Conservation (phyloP, 2,888 invertebrate genomes). For the Argyresthia albistria region DNA sequence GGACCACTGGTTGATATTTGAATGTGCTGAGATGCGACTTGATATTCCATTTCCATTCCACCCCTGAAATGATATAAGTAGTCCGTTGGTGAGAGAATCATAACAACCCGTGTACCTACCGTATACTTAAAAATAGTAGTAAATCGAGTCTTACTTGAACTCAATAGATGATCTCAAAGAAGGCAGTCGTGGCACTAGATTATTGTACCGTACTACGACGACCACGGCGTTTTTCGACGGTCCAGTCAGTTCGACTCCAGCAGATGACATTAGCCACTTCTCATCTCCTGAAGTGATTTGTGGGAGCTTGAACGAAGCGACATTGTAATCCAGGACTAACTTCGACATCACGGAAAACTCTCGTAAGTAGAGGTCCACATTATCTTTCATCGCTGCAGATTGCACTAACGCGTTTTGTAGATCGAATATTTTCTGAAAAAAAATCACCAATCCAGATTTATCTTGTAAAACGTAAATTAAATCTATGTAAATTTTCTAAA, state of each 20-base stretch:
- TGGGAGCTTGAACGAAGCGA: constrained; percentile 44
- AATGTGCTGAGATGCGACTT: constrained; percentile 72
- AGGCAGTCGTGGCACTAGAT: constrained; percentile 75
- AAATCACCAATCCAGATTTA: not conserved
- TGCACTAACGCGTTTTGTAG: constrained; percentile 50
- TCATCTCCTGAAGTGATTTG: constrained; percentile 22
- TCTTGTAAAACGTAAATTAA: too few relatives aligned
- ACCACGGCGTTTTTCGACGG: constrained; percentile 41
- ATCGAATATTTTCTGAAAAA: constrained; percentile 53
- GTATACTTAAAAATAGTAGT: not conserved
- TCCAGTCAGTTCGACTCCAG: constrained; percentile 43
- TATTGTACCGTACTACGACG: constrained; percentile 74
- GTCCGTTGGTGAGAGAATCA: not conserved
- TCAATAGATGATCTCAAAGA: constrained; percentile 72
- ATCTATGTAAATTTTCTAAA: not conserved
- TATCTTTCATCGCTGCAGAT: constrained; percentile 43
- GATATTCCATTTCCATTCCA: constrained; percentile 78
- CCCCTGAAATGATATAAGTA: constrained; percentile 48
- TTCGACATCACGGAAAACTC: constrained; percentile 45
- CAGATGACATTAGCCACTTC: constrained; percentile 48
- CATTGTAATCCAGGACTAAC: constrained; percentile 34
- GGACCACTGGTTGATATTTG: constrained; percentile 39
- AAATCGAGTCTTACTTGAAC: constrained; percentile 72
- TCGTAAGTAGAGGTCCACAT: constrained; percentile 31
- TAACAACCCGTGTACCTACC: not conserved